Conservation (phyloP, 2,113 vertebrate species). For the Vanacampus margaritifer region DNA sequence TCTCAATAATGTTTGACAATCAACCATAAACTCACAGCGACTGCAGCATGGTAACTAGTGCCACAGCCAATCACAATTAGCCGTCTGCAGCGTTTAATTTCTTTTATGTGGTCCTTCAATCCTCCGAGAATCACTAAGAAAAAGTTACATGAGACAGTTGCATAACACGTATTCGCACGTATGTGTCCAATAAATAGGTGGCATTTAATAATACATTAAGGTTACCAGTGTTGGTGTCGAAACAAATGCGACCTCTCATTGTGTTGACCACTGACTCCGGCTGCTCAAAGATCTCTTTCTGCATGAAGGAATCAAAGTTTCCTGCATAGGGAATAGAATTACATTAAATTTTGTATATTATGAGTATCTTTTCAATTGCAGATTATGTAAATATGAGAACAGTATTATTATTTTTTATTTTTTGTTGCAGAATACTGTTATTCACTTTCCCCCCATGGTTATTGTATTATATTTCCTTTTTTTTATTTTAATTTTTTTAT, state of each 20-base stretch:
- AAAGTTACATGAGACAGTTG: not conserved
- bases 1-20: not conserved
- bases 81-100: constrained; percentile 89
- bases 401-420: no score
- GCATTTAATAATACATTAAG: not conserved
- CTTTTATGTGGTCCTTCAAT: constrained; percentile 91
- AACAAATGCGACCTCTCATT: constrained; percentile 95
- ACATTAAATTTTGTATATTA: not conserved
- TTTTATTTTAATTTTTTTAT: no score
- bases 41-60: constrained; percentile 90
- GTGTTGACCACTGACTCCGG: constrained; percentile 94
- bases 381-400: not conserved
- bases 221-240: constrained; percentile 84
- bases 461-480: no score
- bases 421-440: no score
- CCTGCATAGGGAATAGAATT: constrained; percentile 62
- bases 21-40: constrained; percentile 79
- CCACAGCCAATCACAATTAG: constrained; percentile 94
- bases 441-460: no score
- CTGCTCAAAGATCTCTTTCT: constrained; percentile 98
- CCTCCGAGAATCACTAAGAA: constrained; percentile 85
- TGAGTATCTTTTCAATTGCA: not conserved
- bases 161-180: not conserved
- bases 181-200: not conserved
- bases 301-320: constrained; percentile 95